phyloP scores from a whole-genome alignment of 2,113 vertebrate genomes.

The Ondatra zibethicus region DNA sequence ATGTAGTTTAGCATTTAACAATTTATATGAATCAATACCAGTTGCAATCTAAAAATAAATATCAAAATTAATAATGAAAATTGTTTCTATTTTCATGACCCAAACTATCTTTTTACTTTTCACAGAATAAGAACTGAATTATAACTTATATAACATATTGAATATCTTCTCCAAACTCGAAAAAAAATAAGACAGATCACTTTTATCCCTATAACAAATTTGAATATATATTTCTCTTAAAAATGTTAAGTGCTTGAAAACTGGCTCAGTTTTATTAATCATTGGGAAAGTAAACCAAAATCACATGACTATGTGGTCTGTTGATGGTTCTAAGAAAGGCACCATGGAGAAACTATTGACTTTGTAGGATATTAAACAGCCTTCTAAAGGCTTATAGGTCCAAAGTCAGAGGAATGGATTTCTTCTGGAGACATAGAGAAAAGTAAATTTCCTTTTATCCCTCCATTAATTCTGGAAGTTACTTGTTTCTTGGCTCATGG shows the following conservation, averaged over 20 bases:
- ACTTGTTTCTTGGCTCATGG: neutral
- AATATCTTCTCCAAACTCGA: constrained; percentile 2
- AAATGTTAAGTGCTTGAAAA: neutral
- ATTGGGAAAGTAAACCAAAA: neutral
- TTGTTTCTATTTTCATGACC: neutral
- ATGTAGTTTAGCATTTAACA: neutral
- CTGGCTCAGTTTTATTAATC: neutral
- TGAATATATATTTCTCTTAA: neutral
- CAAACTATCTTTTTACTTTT: neutral
- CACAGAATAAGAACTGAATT: neutral
- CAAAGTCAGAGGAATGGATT: neutral
- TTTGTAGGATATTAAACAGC: neutral
- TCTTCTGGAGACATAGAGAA: neutral
- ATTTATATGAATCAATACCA: neutral
- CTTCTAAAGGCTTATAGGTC: neutral
- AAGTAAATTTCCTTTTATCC: neutral
- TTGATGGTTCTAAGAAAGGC: neutral
- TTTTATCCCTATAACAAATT: neutral
- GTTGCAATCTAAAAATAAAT: neutral
- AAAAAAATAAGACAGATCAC: neutral
- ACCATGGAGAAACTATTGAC: neutral
- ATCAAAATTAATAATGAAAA: neutral
- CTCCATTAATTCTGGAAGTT: neutral
- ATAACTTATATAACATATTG: neutral
- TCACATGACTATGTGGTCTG: neutral